Base-by-base conservation (phyloP, 2,113 vertebrate genomes). In the Campylomormyrus tamandua region DNA sequence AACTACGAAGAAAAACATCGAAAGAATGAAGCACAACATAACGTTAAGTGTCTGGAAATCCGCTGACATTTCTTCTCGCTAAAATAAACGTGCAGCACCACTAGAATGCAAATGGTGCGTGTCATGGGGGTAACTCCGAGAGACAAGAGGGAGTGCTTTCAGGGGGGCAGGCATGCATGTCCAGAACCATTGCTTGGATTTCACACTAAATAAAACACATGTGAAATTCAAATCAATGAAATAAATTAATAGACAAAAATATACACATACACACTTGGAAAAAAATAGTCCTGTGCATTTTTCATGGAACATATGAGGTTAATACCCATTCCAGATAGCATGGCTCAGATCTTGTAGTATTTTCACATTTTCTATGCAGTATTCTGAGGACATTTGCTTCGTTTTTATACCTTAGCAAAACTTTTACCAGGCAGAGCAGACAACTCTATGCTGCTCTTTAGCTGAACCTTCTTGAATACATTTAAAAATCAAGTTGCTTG, bases 101-200 rank as follows among this genome's bases (percentile, higher is more conserved):
- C 74, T 80, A 80, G 74, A 80, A 80, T 80, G 74, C 74, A 80
- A 80, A 80, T 80, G 74, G 62, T 70, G 62, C 62, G n/a, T 70
- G 10, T 70, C 62, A 70, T 31, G 62, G 62, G 74, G 74, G 70
- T 77, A 31, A 77, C 35, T 35, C 35, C 11, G 11, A 77, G 11
- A 77, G 70, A 39, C 70, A 77, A 35, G 70, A 77, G 31, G 35
- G 31, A 42, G 74, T 0, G 31, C 31, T 80, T 42, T 80, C 35
- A 19, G 31, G 3, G 74, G 35, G 35, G 74, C 74, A 80, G 35
- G 35, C 35, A 80, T 80, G 74, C 35, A 80, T 80, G 74, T 80
- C 74, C 74, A 80, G 74, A 80, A 80, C 74, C 74, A 80, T 19
- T 2, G 35, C 74, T 80, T 42, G 74, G 35, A 80, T 80, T 39